Evolutionary conservation across 2,888 invertebrate genomes (phyloP), one percentile per base, ranked within the genome.

Genomic region (Malthinus seriepunctatus): DNA sequence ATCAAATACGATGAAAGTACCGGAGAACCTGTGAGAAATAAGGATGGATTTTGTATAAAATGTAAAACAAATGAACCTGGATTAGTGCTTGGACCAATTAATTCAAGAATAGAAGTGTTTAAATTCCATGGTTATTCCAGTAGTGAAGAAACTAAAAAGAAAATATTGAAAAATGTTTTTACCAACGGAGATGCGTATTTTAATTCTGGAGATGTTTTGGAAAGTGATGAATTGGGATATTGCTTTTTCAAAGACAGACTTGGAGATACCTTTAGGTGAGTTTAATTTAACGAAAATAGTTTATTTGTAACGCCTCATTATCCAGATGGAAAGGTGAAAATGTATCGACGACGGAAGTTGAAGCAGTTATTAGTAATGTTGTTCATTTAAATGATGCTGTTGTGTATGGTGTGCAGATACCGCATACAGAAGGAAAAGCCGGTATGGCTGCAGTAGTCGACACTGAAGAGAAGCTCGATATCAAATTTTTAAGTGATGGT

Each of bases 271-370:
- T n/a, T n/a, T n/a, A n/a, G n/a, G n/a, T 54, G 80, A 89, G 32
- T 72, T 76, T 10, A 82, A 90, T 72, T 90, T 91, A 2, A 90
- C 95, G 80, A 80, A 81, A n/a, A n/a, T n/a, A n/a, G n/a, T n/a
- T n/a, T n/a, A n/a, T n/a, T n/a, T n/a, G n/a, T n/a, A n/a, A n/a
- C n/a, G n/a, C n/a, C n/a, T n/a, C n/a, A n/a, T n/a, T n/a, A n/a
- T n/a, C n/a, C n/a, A 76, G 78, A 50, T 96, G 95, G 95, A 90
- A 93, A 74, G 97, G 98, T n/a, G 97, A 98, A 82, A 98, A 98
- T 76, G 96, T 98, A 1, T 91, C 96, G 56, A 97, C 97, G 1
- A 88, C 91, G 0, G 98, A 98, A 81, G 94, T 98, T 14, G 97
- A 98, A 80, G 90, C 90, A 53, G 89, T 93, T 8, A 85, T 97